Base-by-base conservation (phyloP, 37 sponge, comb jelly and placozoan genomes). In the Chondrosia reniformis region DNA sequence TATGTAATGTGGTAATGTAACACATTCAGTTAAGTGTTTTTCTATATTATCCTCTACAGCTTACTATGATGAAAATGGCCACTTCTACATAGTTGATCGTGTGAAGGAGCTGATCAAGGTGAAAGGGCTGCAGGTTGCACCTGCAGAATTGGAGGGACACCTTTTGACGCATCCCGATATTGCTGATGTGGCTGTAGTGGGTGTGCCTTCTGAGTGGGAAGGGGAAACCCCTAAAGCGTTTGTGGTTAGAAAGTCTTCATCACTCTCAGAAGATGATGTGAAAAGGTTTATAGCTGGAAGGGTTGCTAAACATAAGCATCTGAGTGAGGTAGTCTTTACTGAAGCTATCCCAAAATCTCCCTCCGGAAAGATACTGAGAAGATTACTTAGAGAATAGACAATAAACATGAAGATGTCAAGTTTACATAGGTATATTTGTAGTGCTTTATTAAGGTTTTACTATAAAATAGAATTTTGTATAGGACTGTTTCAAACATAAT, bases 71-170 rank as follows among this genome's bases (percentile, higher is more conserved):
- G 54, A 83, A 21, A 82, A 88, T 27, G 87, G 87, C 12, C 79
- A 79, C 39, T 91, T 95, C 85, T 95, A 85, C 75, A 86, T 95
- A 52, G 83, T 86, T 4, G 96, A 91, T 63, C 86, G 96, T 39
- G 80, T 95, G 15, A 95, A 95, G 79, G 96, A 95, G 74, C 83
- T 95, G 39, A 94, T 94, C 79, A 94, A 94, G 79, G 91, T 92
- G 74, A 92, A 95, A 67, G 96, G 96, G 42, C 45, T 76, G 5
- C 95, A 95, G 55, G 96, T 95, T 31, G 96, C 92, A 5, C 92
- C 96, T n/a, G 96, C 96, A 45, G 96, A 95, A 43, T 63, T 95
- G 54, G 96, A 95, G 76, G 96, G 83, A 17, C 41, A 86, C 12
- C 84, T 95, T 4, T 74, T 81, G 56, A 71, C 54, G 21, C 96